phyloP scores from a whole-genome alignment of 2,113 vertebrate species.

The Tor tambroides region DNA sequence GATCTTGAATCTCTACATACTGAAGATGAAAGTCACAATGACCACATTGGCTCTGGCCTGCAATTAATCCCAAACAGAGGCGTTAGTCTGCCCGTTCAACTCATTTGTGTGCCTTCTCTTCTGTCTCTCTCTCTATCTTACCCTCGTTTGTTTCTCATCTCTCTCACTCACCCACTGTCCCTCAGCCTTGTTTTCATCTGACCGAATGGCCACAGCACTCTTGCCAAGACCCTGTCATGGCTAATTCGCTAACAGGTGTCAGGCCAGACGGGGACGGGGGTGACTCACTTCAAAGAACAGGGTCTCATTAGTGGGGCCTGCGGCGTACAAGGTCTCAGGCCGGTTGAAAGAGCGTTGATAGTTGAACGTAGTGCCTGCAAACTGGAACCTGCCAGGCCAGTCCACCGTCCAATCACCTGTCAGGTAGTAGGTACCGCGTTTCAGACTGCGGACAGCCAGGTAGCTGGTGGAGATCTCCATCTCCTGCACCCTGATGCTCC shows the following conservation, averaged over 20 bases:
- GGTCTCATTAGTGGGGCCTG: constrained; percentile 94
- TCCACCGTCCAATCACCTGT: constrained; percentile 93
- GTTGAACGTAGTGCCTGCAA: constrained; percentile 88
- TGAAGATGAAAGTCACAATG: constrained; percentile 55
- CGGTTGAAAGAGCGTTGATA: constrained; percentile 87
- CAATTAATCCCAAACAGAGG: constrained; percentile 65
- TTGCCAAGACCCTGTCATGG: constrained; percentile 66
- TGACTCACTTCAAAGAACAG: constrained; percentile 95
- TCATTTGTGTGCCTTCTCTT: constrained; percentile 11
- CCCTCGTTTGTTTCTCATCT: constrained; percentile 31
- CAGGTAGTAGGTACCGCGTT: constrained; percentile 84
- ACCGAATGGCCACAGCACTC: constrained; percentile 55
- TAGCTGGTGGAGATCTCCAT: constrained; percentile 88
- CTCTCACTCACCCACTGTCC: constrained; percentile 42
- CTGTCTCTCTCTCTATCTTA: background rate
- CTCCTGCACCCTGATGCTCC: constrained; percentile 86
- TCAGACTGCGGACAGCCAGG: constrained; percentile 85
- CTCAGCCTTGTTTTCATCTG: constrained; percentile 62
- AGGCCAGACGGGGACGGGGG: constrained; percentile 58
- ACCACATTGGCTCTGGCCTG: constrained; percentile 48
- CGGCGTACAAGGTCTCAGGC: constrained; percentile 86
- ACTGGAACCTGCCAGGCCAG: constrained; percentile 92
- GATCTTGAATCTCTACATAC: constrained; percentile 45
- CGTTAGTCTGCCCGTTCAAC: constrained; percentile 44
- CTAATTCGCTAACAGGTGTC: constrained; percentile 65